Conservation (phyloP, 2,113 vertebrate species). For the Malurus cyaneus region DNA sequence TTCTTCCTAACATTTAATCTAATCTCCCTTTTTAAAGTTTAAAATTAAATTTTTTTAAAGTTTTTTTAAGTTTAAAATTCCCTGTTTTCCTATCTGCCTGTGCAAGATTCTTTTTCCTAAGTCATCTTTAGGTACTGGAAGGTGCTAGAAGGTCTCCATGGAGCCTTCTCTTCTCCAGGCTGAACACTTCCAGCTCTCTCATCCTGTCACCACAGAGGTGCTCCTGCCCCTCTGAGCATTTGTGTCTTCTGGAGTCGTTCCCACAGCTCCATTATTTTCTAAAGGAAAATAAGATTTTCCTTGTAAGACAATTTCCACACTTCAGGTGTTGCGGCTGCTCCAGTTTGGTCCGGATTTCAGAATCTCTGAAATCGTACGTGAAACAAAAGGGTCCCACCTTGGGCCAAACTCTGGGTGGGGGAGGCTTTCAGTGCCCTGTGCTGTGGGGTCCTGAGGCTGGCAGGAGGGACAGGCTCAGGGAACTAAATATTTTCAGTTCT, state of each 20-base stretch:
- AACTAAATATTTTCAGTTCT: not conserved
- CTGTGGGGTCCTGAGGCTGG: not conserved
- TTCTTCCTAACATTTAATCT: not conserved
- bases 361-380: rapidly evolving
- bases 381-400: not conserved
- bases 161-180: not conserved
- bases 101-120: not conserved
- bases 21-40: not conserved
- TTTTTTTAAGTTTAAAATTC: not conserved
- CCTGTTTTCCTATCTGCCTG: not conserved
- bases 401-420: not conserved
- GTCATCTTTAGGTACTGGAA: not conserved
- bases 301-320: not conserved
- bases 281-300: not conserved
- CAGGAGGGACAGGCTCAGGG: not conserved
- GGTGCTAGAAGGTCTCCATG: not conserved
- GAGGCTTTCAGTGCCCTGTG: not conserved
- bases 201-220: not conserved
- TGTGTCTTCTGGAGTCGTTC: not conserved
- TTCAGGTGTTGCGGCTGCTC: not conserved
- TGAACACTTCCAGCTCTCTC: not conserved
- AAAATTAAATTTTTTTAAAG: not conserved
- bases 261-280: not conserved
- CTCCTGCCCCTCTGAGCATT: not conserved
- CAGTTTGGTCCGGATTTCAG: rapidly evolving